Percentiles rank a stretch among this genome's conserved stretches.
Evolutionary conservation across 2,113 vertebrate species (phyloP).

Genomic region (Meriones unguiculatus): DNA sequence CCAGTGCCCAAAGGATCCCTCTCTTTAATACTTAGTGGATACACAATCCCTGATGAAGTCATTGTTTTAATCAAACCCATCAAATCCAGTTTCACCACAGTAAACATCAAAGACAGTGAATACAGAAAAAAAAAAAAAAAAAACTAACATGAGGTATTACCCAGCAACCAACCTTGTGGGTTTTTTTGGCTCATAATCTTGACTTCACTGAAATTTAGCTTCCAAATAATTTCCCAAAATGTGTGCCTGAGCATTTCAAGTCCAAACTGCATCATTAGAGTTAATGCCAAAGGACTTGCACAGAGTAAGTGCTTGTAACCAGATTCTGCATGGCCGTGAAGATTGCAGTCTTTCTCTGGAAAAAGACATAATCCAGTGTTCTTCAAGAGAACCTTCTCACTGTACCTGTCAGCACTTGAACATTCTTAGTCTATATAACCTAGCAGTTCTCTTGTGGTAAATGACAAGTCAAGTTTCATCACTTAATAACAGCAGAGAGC

Average conservation of each 20-base stretch:
- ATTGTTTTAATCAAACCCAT: slow-evolving; percentile 57
- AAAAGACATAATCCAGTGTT: slow-evolving; percentile 14
- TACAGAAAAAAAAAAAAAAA: neutral
- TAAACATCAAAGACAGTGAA: slow-evolving; percentile 46
- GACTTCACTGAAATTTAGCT: slow-evolving; percentile 51
- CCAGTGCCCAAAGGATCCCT: slow-evolving; percentile 36
- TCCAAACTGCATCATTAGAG: neutral
- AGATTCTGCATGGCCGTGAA: neutral
- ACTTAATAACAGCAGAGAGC: slow-evolving; percentile 35
- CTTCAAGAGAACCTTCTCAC: neutral
- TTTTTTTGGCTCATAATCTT: neutral
- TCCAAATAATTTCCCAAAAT: slow-evolving; percentile 36
- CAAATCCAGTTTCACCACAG: slow-evolving; percentile 42
- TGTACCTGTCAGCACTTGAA: neutral
- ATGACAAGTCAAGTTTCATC: slow-evolving; percentile 49
- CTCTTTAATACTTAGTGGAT: slow-evolving; percentile 9
- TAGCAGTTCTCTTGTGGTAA: neutral
- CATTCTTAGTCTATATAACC: neutral
- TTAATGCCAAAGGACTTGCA: neutral
- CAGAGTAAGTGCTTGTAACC: neutral
- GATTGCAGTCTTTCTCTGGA: neutral
- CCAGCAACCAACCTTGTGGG: neutral
- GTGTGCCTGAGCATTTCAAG: neutral
- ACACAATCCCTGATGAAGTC: slow-evolving; percentile 56
- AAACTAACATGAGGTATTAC: neutral